A percentile compares a stretch with the other conserved stretches of the same genome.
Conservation (phyloP, 2,113 vertebrate species). For the Actinemys pallida region DNA sequence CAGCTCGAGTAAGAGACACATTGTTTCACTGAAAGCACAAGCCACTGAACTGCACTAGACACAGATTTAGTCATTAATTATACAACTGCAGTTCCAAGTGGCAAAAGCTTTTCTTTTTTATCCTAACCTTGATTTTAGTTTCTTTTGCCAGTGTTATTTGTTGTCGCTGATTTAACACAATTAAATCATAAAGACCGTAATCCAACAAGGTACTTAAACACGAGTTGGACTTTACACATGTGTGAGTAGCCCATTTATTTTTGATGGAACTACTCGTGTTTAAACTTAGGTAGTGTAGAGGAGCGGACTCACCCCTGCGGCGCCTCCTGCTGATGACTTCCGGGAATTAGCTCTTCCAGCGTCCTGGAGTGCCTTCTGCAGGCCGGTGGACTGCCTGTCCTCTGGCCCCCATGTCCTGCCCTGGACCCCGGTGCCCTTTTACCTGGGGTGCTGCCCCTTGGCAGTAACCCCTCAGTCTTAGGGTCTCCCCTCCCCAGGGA, state of each 20-base stretch:
- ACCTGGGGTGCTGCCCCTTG: no score
- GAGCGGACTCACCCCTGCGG: no score
- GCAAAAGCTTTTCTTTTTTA: background rate
- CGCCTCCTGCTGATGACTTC: no score
- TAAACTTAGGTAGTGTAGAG: background rate
- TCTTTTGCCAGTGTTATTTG: background rate
- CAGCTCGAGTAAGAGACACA: fast-evolving
- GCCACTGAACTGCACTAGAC: background rate
- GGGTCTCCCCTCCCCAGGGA: no score
- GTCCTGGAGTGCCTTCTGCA: no score
- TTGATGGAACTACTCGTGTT: background rate
- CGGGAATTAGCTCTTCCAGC: no score
- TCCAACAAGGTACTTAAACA: background rate
- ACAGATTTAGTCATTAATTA: background rate
- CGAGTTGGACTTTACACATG: background rate
- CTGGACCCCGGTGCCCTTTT: no score
- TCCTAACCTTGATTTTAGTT: background rate
- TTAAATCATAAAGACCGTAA: background rate
- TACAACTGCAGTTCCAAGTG: background rate
- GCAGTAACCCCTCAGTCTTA: no score
- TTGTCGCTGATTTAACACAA: background rate
- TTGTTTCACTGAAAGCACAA: background rate
- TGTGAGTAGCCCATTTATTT: background rate
- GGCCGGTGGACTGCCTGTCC: no score
- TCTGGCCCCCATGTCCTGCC: no score